Conservation (phyloP, 2,113 vertebrate species). For the Calidris pygmaea region DNA sequence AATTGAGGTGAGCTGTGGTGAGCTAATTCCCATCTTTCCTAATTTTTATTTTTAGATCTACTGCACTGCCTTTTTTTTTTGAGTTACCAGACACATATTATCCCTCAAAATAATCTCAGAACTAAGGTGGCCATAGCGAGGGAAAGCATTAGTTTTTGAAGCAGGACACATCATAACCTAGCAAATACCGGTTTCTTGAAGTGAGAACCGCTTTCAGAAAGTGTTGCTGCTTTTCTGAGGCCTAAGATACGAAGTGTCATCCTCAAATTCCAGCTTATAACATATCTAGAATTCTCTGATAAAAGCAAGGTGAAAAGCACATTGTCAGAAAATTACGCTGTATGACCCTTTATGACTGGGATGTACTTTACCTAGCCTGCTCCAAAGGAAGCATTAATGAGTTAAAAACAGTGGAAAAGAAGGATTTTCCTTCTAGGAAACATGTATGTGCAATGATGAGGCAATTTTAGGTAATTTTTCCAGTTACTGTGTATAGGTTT, state of each 20-base stretch:
- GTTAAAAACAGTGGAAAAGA: neutral
- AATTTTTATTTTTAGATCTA: slow-evolving; percentile 50
- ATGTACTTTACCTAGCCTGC: neutral
- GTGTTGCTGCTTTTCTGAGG: neutral
- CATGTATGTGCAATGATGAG: neutral
- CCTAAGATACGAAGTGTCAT: neutral
- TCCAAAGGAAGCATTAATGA: neutral
- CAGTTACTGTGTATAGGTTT: neutral
- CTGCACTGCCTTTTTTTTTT: neutral
- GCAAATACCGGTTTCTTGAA: neutral
- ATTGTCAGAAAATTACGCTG: neutral
- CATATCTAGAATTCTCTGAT: neutral
- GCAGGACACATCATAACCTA: fast-evolving
- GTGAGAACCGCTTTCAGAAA: neutral
- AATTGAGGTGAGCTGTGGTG: slow-evolving; percentile 21
- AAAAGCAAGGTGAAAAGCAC: neutral
- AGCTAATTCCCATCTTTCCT: slow-evolving; percentile 22
- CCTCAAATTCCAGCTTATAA: neutral
- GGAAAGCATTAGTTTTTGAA: neutral
- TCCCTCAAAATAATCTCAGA: neutral
- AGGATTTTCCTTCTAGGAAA: neutral
- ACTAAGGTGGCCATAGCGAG: neutral
- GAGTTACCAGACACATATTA: neutral
- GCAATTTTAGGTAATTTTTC: neutral
- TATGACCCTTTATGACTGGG: fast-evolving